These are phyloP conservation scores for Conistra vaccinii DNA, from an alignment of 2,888 invertebrate genomes.

Conservation along the genomic window DNA sequence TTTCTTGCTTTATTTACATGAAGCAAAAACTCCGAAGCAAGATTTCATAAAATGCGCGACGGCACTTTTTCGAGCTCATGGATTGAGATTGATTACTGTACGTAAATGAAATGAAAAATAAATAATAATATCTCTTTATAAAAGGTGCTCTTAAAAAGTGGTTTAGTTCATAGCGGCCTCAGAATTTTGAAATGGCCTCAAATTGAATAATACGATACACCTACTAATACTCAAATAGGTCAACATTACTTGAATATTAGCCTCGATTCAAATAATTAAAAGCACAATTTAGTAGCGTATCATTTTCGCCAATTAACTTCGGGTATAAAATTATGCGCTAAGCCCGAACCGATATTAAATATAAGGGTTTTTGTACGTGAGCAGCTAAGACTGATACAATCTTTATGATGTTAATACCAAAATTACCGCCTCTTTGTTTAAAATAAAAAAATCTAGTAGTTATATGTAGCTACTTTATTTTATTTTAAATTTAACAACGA, in stretches of 20 bases:
- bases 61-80: no score
- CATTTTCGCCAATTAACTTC: slow-evolving; percentile 50
- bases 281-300: slow-evolving; percentile 40
- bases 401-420: neutral
- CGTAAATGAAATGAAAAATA: no score
- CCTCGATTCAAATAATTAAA: slow-evolving; percentile 44
- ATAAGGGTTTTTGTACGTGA: slow-evolving; percentile 36
- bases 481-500: neutral
- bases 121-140: no score
- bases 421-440: neutral
- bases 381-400: neutral
- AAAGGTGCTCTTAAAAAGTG: no score
- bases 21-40: no score
- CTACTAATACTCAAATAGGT: neutral
- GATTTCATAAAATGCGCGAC: no score
- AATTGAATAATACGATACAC: slow-evolving; percentile 1
- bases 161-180: no score
- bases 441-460: neutral
- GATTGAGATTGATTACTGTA: no score
- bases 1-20: no score
- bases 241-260: slow-evolving; percentile 17
- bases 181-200: neutral
- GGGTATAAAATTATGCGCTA: slow-evolving; percentile 32
- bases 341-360: slow-evolving; percentile 9
- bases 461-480: neutral